Conservation (phyloP, 2,797 vertebrate genomes). For the Coilia nasus region DNA sequence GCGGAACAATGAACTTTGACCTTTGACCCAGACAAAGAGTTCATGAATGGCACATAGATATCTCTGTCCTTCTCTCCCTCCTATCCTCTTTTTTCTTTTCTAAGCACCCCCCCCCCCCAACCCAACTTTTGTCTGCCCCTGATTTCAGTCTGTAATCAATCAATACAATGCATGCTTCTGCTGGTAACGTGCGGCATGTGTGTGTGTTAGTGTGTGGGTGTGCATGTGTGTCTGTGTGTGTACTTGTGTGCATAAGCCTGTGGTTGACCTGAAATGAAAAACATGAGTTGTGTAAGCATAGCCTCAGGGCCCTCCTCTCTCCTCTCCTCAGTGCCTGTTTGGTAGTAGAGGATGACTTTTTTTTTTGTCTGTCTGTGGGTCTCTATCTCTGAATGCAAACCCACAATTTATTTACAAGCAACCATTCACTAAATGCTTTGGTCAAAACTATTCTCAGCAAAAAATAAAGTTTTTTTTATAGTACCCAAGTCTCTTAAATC, state of each 20-base stretch:
- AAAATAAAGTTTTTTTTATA: neutral
- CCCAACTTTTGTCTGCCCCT: neutral
- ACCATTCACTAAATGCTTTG: neutral
- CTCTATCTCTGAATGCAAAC: neutral
- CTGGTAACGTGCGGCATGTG: neutral
- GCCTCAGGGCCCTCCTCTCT: neutral
- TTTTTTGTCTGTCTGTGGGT: neutral
- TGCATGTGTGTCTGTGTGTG: neutral
- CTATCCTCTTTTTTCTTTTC: neutral
- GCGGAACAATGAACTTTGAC: conserved; percentile 32
- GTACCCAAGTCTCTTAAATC: too few relatives aligned
- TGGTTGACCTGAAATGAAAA: neutral
- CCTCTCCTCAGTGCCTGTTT: neutral
- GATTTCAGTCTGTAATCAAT: neutral
- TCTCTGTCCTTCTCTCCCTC: neutral
- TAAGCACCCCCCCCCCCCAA: neutral
- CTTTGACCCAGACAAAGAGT: conserved; percentile 36
- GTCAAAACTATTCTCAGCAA: neutral
- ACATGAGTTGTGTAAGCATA: neutral
- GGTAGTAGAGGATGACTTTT: neutral
- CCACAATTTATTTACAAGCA: neutral
- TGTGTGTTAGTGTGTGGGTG: neutral
- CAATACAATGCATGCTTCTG: conserved; percentile 1
- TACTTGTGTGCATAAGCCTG: neutral
- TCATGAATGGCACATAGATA: conserved; percentile 13